phyloP scores from a whole-genome alignment of 2,888 invertebrate genomes.

The Ptycholaimellus sp. region DNA sequence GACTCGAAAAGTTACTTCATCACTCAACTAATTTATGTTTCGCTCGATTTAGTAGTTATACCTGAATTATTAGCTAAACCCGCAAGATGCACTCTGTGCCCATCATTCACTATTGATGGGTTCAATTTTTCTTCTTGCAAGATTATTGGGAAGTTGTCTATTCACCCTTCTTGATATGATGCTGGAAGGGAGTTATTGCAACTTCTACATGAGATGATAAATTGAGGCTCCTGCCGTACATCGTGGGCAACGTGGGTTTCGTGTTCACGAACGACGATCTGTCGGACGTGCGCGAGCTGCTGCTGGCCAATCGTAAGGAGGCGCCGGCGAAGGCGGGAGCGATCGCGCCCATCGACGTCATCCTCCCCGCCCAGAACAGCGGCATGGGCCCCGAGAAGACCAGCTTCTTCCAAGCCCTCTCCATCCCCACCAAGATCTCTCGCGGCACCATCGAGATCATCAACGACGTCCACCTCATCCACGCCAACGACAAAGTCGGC shows the following conservation, averaged over 20 bases:
- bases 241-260: conserved; percentile 90
- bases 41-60: too few species aligned
- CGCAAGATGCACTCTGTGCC: too few species aligned
- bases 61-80: too few species aligned
- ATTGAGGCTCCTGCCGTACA: conserved; percentile 54
- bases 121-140: too few species aligned
- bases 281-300: conserved; percentile 64
- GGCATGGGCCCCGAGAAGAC: conserved; percentile 97
- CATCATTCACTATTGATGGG: too few species aligned
- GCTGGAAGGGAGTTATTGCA: too few species aligned
- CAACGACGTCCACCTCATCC: conserved; percentile 38
- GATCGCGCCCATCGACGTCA: conserved; percentile 76
- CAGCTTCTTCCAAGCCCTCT: conserved; percentile 98
- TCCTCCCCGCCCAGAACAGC: conserved; percentile 95
- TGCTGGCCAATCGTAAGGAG: conserved; percentile 59
- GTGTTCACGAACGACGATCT: conserved; percentile 91
- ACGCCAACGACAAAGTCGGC: conserved; percentile 84
- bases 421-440: conserved; percentile 96
- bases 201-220: too few species aligned
- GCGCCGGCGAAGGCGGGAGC: conserved; percentile 95
- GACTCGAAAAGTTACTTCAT: conserved; percentile 62
- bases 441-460: conserved; percentile 99
- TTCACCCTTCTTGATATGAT: too few species aligned
- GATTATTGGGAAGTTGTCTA: too few species aligned
- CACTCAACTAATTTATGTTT: too few species aligned